A percentile compares a stretch with the other conserved stretches of the same genome.
phyloP scores from a whole-genome alignment of 2,113 vertebrate genomes.

The human (Homo sapiens) region DNA sequence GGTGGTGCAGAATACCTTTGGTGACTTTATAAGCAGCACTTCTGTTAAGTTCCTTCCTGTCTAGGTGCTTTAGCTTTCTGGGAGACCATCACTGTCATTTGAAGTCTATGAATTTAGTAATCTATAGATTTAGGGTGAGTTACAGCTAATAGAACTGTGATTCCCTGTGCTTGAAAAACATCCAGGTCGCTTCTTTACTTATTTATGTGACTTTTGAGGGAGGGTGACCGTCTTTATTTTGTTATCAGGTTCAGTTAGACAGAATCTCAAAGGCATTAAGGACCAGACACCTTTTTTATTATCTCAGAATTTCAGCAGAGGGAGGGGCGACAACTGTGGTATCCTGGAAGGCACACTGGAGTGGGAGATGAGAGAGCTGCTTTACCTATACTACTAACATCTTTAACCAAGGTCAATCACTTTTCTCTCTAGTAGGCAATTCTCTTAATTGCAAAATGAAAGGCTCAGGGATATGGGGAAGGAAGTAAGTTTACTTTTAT shows the following conservation, averaged over 20 bases:
- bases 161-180: neutral
- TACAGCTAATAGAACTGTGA: constrained; percentile 13
- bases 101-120: neutral
- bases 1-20: constrained; percentile 8
- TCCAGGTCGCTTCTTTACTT: constrained; percentile 23
- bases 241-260: constrained; percentile 12
- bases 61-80: neutral
- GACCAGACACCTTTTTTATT: neutral
- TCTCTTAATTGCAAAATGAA: neutral
- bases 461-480: neutral
- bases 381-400: neutral
- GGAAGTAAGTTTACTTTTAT: neutral
- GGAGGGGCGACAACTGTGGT: neutral
- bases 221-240: neutral
- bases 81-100: neutral
- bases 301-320: neutral
- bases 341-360: neutral
- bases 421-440: neutral
- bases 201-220: neutral
- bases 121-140: constrained; percentile 11
- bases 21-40: constrained; percentile 40
- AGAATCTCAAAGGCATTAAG: neutral
- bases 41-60: constrained; percentile 21
- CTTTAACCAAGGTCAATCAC: neutral
- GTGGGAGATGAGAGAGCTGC: neutral